Evolutionary conservation across 2,797 vertebrate species (phyloP).

Genomic region (Heliangelus exortis): DNA sequence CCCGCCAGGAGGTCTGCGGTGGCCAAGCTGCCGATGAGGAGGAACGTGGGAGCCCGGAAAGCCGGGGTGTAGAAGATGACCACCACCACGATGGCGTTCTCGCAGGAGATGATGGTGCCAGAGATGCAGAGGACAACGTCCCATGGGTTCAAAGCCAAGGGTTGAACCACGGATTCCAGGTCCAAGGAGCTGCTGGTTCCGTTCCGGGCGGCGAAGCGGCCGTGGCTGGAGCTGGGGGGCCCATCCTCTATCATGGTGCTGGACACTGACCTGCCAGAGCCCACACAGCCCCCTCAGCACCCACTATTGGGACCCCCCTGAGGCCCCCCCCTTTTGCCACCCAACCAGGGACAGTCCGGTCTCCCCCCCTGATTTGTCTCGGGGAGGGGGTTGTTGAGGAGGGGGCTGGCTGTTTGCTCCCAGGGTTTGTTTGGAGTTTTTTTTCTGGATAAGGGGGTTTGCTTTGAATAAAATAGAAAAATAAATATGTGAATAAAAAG

Average conservation of each 20-base stretch:
- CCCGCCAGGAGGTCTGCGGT: slow-evolving; percentile 91
- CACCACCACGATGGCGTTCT: slow-evolving; percentile 91
- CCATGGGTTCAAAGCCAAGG: slow-evolving; percentile 82
- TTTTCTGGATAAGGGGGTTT: not conserved
- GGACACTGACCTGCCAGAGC: not conserved
- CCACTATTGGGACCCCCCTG: not conserved
- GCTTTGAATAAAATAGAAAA: not conserved
- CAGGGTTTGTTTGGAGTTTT: no score
- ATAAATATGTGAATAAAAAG: not conserved
- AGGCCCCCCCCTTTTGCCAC: not conserved
- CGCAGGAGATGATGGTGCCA: slow-evolving; percentile 89
- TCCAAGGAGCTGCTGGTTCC: slow-evolving; percentile 44
- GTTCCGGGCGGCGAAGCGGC: slow-evolving; percentile 57
- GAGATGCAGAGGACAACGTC: slow-evolving; percentile 90
- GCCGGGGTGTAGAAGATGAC: slow-evolving; percentile 88
- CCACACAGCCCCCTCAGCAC: not conserved
- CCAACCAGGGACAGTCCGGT: not conserved
- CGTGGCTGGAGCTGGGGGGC: not conserved
- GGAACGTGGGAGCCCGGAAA: slow-evolving; percentile 89
- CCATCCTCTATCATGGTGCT: slow-evolving; percentile 39
- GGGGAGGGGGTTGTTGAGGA: not conserved
- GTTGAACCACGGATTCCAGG: slow-evolving; percentile 43
- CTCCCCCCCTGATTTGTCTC: not conserved
- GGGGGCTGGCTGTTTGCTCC: not conserved
- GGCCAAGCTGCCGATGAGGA: slow-evolving; percentile 91